phyloP scores from a whole-genome alignment of 2,113 vertebrate species.

The Sphaerodactylus townsendi region DNA sequence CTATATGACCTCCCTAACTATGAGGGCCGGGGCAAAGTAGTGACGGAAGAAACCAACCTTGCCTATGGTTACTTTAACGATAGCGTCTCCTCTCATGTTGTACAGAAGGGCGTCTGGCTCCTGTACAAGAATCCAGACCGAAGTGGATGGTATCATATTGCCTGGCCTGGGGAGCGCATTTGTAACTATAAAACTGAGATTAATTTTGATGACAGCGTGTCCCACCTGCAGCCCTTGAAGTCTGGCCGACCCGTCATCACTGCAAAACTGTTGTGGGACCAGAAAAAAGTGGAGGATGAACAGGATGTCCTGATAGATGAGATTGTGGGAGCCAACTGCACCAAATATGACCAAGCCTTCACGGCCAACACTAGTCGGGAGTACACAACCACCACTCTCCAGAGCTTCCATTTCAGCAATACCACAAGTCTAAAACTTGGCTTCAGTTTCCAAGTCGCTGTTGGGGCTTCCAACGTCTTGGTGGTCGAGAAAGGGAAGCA shows the following conservation, averaged over 20 bases:
- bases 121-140: constrained; percentile 59
- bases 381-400: constrained; percentile 51
- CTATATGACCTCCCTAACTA: constrained; percentile 64
- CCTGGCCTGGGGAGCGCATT: constrained; percentile 43
- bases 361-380: constrained; percentile 63
- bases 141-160: constrained; percentile 59
- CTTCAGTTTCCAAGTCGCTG: constrained; percentile 56
- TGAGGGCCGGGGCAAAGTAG: constrained; percentile 53
- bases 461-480: constrained; percentile 61
- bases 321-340: constrained; percentile 63
- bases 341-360: constrained; percentile 52
- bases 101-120: constrained; percentile 67
- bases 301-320: constrained; percentile 67
- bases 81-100: constrained; percentile 58
- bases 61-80: constrained; percentile 58
- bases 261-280: constrained; percentile 49
- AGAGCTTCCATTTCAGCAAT: constrained; percentile 69
- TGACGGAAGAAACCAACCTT: constrained; percentile 68
- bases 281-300: constrained; percentile 60
- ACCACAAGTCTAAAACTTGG: constrained; percentile 54
- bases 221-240: constrained; percentile 53
- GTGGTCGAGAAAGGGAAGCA: constrained; percentile 61
- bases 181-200: constrained; percentile 50
- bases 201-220: constrained; percentile 59
- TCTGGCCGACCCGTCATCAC: constrained; percentile 50